phyloP scores from a whole-genome alignment of 2,113 vertebrate species.

The Tychaedon coryphoeus region DNA sequence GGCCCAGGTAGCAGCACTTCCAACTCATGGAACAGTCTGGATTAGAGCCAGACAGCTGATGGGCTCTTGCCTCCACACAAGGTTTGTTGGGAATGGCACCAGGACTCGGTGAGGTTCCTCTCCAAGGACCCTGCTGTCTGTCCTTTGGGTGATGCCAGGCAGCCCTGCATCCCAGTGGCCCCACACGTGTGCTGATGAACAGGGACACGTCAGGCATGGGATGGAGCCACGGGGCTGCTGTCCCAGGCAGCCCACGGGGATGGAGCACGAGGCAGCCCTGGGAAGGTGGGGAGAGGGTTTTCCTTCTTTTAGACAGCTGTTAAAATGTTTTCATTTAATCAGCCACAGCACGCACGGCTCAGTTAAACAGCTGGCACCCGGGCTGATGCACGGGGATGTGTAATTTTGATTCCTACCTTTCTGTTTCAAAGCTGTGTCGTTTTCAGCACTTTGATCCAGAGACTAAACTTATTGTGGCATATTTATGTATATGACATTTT shows the following conservation, averaged over 20 bases:
- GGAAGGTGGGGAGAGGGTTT: background rate
- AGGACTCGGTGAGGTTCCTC: fast-evolving
- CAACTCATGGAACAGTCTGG: background rate
- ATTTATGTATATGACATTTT: conserved; percentile 59
- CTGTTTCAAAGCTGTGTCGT: conserved; percentile 34
- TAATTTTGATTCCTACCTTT: conserved; percentile 26
- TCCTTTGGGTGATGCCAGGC: background rate
- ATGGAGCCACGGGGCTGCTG: background rate
- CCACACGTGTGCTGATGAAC: fast-evolving
- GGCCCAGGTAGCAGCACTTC: background rate
- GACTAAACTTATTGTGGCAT: conserved; percentile 43
- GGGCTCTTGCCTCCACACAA: background rate
- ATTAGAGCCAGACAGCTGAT: background rate
- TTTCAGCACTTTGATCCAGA: conserved; percentile 47
- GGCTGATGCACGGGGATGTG: background rate
- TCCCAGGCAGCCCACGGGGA: background rate
- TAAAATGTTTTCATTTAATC: conserved; percentile 23
- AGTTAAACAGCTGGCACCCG: background rate
- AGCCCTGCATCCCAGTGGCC: background rate
- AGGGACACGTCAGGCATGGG: fast-evolving
- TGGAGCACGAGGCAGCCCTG: background rate
- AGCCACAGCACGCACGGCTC: background rate
- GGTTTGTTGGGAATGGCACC: background rate
- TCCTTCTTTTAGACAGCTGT: conserved; percentile 12
- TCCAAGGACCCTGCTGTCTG: background rate